Evolutionary conservation across 2,888 invertebrate genomes (phyloP), one percentile per base, ranked within the genome.

Genomic region (Scaptomyza polygonia): DNA sequence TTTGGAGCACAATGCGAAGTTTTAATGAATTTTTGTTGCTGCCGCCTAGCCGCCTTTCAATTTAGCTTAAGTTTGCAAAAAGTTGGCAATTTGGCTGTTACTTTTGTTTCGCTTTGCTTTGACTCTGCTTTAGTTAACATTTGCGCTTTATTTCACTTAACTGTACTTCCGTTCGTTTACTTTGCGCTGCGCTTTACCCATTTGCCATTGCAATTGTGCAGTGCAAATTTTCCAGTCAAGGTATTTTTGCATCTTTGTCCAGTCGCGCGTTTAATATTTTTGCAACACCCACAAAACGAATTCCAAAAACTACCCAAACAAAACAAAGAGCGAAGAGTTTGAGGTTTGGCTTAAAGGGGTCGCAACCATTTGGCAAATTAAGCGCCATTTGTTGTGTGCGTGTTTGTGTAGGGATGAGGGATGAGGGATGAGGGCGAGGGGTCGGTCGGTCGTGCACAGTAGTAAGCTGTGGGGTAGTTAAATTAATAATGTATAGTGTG

Each of bases 401-500:
- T 74, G 76, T 27, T 49, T 48, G 57, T 21, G 53, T 21, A 40
- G 43, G 55, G 52, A 16, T 18, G 21, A 9, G 29, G 7, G 29
- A n/a, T n/a, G n/a, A 40, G 43, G 55, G 52, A 16, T 18, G 21
- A 9, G 29, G 7, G 29, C 29, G 2, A 14, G 11, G 3, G 25
- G n/a, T n/a, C 6, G 1, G n/a, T n/a, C n/a, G n/a, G 5, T 12
- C 5, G 36, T 2, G 42, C 4, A 7, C 25, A 34, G 16, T 5
- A 9, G 48, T 25, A 32, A 58, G 32, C 52, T 32, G 18, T 16
- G 52, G 54, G 64, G 54, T 58, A 43, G 66, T 63, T 79, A 77
- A 83, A 82, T 82, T 82, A 82, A 82, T 86, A 84, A 82, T 86
- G 84, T 71, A 84, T 82, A 86, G 84, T 84, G 67, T 77, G 81